A percentile compares a stretch with the other conserved stretches of the same genome.
phyloP scores from a whole-genome alignment of 2,797 vertebrate species.

The Emys orbicularis region DNA sequence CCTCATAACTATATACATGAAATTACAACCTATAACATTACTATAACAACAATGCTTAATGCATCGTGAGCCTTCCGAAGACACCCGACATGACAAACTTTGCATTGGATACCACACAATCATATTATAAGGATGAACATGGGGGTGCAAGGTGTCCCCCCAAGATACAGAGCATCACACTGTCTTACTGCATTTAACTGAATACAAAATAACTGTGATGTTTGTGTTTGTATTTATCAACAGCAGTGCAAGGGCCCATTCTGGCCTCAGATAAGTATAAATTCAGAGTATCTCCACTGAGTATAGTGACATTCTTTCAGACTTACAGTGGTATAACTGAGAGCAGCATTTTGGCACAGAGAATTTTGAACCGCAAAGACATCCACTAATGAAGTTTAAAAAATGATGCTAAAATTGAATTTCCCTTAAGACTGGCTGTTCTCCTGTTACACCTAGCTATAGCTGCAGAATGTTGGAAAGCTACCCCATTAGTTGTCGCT shows the following conservation, averaged over 20 bases:
- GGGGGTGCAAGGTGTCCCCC: no score
- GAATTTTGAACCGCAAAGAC: background rate
- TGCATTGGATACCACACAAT: no score
- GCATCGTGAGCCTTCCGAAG: no score
- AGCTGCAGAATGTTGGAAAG: conserved; percentile 8
- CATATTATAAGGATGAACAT: no score
- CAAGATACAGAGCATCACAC: no score
- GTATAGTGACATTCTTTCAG: background rate
- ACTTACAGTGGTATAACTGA: conserved; percentile 14
- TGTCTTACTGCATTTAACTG: rapidly evolving
- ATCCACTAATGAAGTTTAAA: background rate
- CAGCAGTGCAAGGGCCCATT: background rate
- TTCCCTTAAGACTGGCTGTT: conserved; percentile 37
- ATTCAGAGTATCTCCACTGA: background rate
- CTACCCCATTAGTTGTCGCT: background rate
- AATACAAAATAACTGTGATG: background rate
- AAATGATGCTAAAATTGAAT: background rate
- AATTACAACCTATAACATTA: no score
- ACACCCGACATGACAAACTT: no score
- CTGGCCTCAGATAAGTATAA: background rate
- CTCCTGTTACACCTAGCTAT: background rate
- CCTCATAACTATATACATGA: no score
- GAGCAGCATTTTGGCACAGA: conserved; percentile 32
- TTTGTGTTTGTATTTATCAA: background rate
- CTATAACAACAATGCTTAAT: no score